Base-by-base conservation (phyloP, 1,140 invertebrate genomes). In the Sycophaga agraensis region DNA sequence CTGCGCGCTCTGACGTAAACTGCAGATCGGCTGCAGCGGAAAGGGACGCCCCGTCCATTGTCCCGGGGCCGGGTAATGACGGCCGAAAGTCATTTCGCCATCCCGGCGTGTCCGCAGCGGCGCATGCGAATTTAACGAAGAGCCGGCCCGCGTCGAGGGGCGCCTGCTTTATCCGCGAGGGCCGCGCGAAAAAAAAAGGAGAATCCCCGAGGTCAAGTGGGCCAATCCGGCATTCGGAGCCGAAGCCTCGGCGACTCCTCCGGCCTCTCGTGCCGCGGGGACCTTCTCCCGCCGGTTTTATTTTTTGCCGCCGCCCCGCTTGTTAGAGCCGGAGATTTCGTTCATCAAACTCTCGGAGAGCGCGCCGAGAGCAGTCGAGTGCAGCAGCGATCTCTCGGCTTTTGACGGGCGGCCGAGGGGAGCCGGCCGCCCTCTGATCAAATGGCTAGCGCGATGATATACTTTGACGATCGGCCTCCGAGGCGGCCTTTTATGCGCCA, bases 101-200 rank as follows among this genome's bases (percentile, higher is more conserved):
- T 59, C 19, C 9, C 6, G 14, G 17, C 2, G 39, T 34, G n/a
- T n/a, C n/a, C n/a, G 46, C 26, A 59, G 14, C 37, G 21, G 6
- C 39, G 51, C 53, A 57, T 39, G 46, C 21, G 46, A 55, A 61
- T 55, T 61, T 61, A 61, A 61, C 35, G 51, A 61, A 53, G 42
- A 49, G 11, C 51, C 17, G 12, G 19, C 48, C 26, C 21, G 37
- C 12, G 19, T 40, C 16, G 19, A 7, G 40, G 7, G n/a, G 50
- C 26, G 9, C 17, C 34, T 31, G 37, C 31, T 28, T 28, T n/a
- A n/a, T n/a, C n/a, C n/a, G n/a, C n/a, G n/a, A n/a, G n/a, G n/a
- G n/a, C n/a, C 6, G 45, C 34, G 34, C 4, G 28, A 31, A 31
- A 31, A 11, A 31, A 31, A 28, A 49, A 58, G 21, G 37, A 43